These are phyloP conservation scores for Drosophila parvula DNA, from an alignment of 1,140 invertebrate genomes.

Conservation along the genomic window DNA sequence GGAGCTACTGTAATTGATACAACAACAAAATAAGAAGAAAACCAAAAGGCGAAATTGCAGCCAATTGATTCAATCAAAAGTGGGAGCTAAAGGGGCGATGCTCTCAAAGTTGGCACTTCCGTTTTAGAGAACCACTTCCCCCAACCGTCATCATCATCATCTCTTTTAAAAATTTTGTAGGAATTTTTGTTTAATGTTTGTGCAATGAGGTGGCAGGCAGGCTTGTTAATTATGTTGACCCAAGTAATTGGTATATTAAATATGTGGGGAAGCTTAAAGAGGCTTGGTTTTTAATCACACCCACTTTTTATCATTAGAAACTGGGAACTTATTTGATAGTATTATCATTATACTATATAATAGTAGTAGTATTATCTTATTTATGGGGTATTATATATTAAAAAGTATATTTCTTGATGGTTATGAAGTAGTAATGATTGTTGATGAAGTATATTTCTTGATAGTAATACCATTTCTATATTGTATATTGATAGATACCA, in stretches of 20 bases:
- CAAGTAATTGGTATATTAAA: constrained; percentile 68
- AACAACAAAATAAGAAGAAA: constrained; percentile 30
- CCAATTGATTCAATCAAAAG: constrained; percentile 72
- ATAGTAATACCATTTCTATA: too few relatives aligned
- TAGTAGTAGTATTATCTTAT: too few relatives aligned
- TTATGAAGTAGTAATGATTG: too few relatives aligned
- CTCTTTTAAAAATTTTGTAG: background rate
- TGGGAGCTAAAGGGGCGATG: constrained; percentile 38
- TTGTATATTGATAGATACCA: too few relatives aligned
- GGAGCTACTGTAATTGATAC: constrained; percentile 62
- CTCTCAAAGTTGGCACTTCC: constrained; percentile 55
- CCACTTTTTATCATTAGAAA: too few relatives aligned
- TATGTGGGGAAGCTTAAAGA: constrained; percentile 29
- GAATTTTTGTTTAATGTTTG: constrained; percentile 8
- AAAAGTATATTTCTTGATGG: too few relatives aligned
- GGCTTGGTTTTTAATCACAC: background rate
- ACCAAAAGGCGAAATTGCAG: constrained; percentile 52
- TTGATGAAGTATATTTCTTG: too few relatives aligned
- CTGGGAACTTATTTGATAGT: too few relatives aligned
- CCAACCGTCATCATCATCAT: background rate
- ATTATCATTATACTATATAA: too few relatives aligned
- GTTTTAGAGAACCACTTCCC: constrained; percentile 11
- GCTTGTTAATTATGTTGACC: constrained; percentile 71
- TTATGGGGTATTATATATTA: too few relatives aligned
- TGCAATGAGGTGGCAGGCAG: constrained; percentile 37